Evolutionary conservation across 1,140 invertebrate species (phyloP).

Genomic region (Eueides isabella): DNA sequence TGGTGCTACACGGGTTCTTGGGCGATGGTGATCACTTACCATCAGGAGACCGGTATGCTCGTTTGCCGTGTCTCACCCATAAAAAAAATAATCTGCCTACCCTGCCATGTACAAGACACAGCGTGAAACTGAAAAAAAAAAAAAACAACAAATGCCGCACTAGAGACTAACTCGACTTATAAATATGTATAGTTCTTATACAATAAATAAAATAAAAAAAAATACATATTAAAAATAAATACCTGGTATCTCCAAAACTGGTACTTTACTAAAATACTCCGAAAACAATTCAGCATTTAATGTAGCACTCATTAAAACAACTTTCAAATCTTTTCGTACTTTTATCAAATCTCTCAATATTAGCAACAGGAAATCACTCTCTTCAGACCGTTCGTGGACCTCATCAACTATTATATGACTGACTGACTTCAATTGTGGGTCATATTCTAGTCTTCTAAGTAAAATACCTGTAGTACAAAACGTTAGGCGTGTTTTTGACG

Average conservation of each 20-base stretch:
- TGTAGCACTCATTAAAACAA: slow-evolving; percentile 95
- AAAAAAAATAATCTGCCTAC: no score
- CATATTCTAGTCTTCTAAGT: slow-evolving; percentile 89
- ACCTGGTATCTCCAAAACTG: slow-evolving; percentile 89
- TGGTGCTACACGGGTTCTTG: no score
- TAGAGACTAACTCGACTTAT: no score
- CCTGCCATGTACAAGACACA: no score
- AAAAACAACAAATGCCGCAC: no score
- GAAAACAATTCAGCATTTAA: slow-evolving; percentile 91
- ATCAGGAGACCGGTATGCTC: no score
- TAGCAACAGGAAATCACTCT: slow-evolving; percentile 93
- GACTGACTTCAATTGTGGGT: slow-evolving; percentile 87
- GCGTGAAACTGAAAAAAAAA: no score
- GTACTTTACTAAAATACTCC: slow-evolving; percentile 88
- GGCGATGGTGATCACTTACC: no score
- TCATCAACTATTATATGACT: slow-evolving; percentile 94
- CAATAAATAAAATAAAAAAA: slow-evolving; percentile 38
- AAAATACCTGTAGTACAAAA: slow-evolving; percentile 97
- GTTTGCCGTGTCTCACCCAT: no score
- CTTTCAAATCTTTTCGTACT: slow-evolving; percentile 88
- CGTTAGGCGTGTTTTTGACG: slow-evolving; percentile 89
- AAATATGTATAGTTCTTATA: no score
- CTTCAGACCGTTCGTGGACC: slow-evolving; percentile 94
- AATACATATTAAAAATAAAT: background rate
- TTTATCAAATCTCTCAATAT: slow-evolving; percentile 89